Conservation (phyloP, 2,797 vertebrate species). For the Hyperoplus immaculatus region DNA sequence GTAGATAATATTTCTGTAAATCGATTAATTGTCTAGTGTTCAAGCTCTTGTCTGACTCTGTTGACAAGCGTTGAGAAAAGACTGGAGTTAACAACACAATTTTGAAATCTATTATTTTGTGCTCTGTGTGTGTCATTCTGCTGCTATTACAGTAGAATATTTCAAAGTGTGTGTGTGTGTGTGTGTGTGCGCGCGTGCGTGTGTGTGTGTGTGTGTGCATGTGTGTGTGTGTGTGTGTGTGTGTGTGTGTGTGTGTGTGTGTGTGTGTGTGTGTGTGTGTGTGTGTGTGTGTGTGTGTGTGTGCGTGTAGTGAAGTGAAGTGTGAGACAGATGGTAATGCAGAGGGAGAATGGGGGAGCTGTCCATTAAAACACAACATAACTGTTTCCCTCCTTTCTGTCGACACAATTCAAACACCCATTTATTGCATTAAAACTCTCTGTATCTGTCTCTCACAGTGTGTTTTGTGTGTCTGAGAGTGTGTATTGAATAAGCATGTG, state of each 20-base stretch:
- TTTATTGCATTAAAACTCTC: slow-evolving; percentile 48
- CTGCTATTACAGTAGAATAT: slow-evolving; percentile 23
- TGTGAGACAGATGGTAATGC: background rate
- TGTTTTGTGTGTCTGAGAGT: slow-evolving; percentile 33
- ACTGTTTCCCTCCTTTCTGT: slow-evolving; percentile 28
- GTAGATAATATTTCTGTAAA: slow-evolving; percentile 12
- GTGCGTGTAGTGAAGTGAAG: background rate
- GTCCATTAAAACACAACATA: background rate
- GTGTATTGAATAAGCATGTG: slow-evolving; percentile 33
- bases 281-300: slow-evolving; percentile 16
- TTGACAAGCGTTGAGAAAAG: background rate
- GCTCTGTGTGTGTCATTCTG: slow-evolving; percentile 29
- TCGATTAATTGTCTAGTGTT: background rate
- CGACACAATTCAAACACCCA: slow-evolving; percentile 45
- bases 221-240: background rate
- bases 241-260: slow-evolving; percentile 8
- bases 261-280: slow-evolving; percentile 4
- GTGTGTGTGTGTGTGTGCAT: slow-evolving; percentile 10
- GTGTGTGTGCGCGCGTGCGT: slow-evolving; percentile 11
- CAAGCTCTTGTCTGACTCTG: slow-evolving; percentile 4
- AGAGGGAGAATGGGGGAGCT: slow-evolving; percentile 19
- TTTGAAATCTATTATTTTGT: slow-evolving; percentile 13
- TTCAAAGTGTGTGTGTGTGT: slow-evolving; percentile 14
- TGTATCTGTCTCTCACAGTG: slow-evolving; percentile 19
- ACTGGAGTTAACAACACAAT: slow-evolving; percentile 9